These are phyloP conservation scores for Capitella teleta DNA, from an alignment of 1,140 invertebrate species.

Conservation along the genomic window DNA sequence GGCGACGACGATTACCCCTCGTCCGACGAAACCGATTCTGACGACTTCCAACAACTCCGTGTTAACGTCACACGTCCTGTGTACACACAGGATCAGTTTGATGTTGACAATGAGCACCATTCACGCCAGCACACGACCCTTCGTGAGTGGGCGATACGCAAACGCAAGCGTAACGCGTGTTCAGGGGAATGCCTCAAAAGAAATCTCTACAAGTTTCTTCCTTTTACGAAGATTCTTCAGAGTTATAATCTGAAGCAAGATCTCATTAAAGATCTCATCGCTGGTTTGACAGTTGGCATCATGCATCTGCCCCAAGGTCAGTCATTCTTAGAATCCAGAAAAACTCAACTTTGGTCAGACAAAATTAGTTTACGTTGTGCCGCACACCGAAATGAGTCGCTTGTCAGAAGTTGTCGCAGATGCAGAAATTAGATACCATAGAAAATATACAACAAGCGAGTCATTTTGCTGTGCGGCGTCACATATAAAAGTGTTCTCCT, in stretches of 20 bases:
- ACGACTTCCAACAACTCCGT: no score
- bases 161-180: conserved; percentile 20
- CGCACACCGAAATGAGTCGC: no score
- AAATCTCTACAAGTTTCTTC: conserved; percentile 24
- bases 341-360: no score
- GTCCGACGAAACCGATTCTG: no score
- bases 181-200: conserved; percentile 20
- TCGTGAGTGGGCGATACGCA: conserved; percentile 5
- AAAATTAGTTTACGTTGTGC: no score
- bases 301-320: conserved; percentile 49
- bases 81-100: conserved; percentile 36
- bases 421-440: no score
- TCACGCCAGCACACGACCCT: conserved; percentile 15
- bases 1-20: no score
- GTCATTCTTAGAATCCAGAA: no score
- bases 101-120: conserved; percentile 25
- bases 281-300: conserved; percentile 45
- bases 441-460: no score
- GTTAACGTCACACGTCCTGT: conserved; percentile 26
- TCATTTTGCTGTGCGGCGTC: no score
- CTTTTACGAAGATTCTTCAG: conserved; percentile 29
- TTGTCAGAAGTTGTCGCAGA: no score
- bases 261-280: conserved; percentile 39
- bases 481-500: no score
- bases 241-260: conserved; percentile 34